Evolutionary conservation across 2,113 vertebrate genomes (phyloP), one percentile per base, ranked within the genome.

Genomic region (Rhynchomys soricoides): DNA sequence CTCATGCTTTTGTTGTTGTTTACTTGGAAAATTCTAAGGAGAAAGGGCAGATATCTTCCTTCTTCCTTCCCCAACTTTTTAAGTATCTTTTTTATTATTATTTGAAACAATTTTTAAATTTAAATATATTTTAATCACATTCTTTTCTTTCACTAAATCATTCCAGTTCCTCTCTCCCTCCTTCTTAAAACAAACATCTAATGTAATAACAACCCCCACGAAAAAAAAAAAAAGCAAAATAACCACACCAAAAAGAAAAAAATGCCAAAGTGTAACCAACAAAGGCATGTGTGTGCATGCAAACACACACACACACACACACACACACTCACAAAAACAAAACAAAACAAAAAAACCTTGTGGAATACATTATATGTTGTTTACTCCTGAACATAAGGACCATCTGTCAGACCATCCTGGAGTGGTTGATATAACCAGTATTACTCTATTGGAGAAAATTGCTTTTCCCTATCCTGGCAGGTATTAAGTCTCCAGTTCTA

Each of bases 401-500:
- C 66, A 68, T 68, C 66, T 43, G n/a, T 73, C 71, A 22, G n/a
- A 73, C 24, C 31, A 24, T 64, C 15, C 40, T 31, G 19, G 40
- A 83, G 26, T 85, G 13, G 16, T 45, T 19, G 22, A 62, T 85
- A 85, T 64, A 59, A 24, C 81, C 40, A 62, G 26, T 85, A 22
- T 85, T 85, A 85, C 81, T 85, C 81, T 85, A 64, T 31, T 85
- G 40, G 26, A 43, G 81, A 85, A 85, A 64, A 45, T 8, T 85
- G 57, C 31, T 85, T 83, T 62, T 62, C n/a, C 13, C 57, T 85
- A n/a, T 45, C n/a, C 57, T 24, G 62, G 57, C 26, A 62, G 2
- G 24, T 31, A 62, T 85, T 85, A 62, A 62, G n/a, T 79, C 16
- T 22, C 19, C 29, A 81, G 86, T 94, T 96, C 64, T 88, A 94